Evolutionary conservation across 2,113 vertebrate species (phyloP).

Genomic region (Lamprologus sp.): DNA sequence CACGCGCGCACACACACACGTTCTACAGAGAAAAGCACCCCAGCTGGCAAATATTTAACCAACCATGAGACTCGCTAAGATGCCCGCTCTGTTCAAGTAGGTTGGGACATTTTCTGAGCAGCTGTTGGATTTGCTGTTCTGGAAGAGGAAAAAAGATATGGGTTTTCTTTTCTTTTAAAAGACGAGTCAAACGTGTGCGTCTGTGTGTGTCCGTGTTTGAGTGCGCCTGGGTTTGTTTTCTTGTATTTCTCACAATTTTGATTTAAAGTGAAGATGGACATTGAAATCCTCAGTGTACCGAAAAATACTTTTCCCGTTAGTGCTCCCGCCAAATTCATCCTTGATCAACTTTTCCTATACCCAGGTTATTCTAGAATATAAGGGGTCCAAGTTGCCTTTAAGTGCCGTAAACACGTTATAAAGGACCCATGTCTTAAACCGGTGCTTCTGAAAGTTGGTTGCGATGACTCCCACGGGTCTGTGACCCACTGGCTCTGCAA

Average conservation of each 20-base stretch:
- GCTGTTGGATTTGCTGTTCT: slow-evolving; percentile 37
- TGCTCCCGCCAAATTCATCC: accelerated
- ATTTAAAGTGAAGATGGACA: neutral
- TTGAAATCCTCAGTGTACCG: neutral
- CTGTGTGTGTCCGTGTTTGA: neutral
- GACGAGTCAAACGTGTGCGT: neutral
- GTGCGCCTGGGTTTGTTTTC: neutral
- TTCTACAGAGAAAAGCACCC: slow-evolving; percentile 13
- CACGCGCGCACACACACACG: neutral
- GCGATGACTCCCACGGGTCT: neutral
- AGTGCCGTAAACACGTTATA: accelerated
- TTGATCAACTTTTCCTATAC: accelerated
- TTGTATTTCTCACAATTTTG: neutral
- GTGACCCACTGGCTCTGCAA: neutral
- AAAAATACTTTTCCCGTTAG: neutral
- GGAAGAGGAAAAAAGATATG: neutral
- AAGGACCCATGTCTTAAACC: neutral
- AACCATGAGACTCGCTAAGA: slow-evolving; percentile 43
- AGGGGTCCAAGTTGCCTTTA: neutral
- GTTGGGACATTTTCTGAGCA: slow-evolving; percentile 33
- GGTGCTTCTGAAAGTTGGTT: neutral
- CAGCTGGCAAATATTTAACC: slow-evolving; percentile 64
- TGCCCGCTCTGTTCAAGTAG: slow-evolving; percentile 42
- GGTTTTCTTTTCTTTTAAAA: neutral
- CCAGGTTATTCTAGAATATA: neutral